Evolutionary conservation across 2,888 invertebrate genomes (phyloP), one percentile per base, ranked within the genome.

Genomic region (Ophion obscuratus): DNA sequence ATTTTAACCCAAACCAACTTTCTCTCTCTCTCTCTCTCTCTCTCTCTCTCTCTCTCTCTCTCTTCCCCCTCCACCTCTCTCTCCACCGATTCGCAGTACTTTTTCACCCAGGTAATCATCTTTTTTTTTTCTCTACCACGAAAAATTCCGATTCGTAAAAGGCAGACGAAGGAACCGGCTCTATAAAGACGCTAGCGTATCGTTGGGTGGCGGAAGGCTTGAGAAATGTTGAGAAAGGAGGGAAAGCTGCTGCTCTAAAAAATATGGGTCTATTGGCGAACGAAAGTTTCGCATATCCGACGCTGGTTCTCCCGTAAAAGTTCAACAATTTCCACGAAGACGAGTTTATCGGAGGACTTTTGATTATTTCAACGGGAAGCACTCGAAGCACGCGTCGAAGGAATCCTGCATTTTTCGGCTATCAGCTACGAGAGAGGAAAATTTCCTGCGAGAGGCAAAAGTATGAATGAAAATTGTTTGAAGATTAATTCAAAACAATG

Each of bases 401-500:
- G 47, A 59, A 64, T 75, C 14, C n/a, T 64, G n/a, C 3, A n/a
- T 64, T 75, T 75, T 64, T 31, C 40, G 14, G 20, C 10, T 31
- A 59, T 64, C 66, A 17, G 57, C 9, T 44, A 24, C 1, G 17
- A 20, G 11, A 36, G 27, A 11, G 27, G 62, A 67, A 81, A 61
- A 67, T 67, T 81, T 40, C 14, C 61, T 14, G 31, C 20, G 67
- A 14, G 67, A 47, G 9, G 31, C 31, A 59, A 36, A 53, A 62
- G 47, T 62, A 70, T 31, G 71, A 71, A 76, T 76, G 75, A 73
- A 80, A 71, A 80, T 80, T 73, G 57, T 57, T 57, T 53, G n/a
- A 36, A 79, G n/a, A 75, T 75, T 64, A 44, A 75, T 75, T 75
- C 62, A 75, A 75, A 75, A 75, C 44, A 75, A 75, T 75, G 64